Evolutionary conservation across 2,113 vertebrate species (phyloP).

Genomic region (Platycercus adscitus): DNA sequence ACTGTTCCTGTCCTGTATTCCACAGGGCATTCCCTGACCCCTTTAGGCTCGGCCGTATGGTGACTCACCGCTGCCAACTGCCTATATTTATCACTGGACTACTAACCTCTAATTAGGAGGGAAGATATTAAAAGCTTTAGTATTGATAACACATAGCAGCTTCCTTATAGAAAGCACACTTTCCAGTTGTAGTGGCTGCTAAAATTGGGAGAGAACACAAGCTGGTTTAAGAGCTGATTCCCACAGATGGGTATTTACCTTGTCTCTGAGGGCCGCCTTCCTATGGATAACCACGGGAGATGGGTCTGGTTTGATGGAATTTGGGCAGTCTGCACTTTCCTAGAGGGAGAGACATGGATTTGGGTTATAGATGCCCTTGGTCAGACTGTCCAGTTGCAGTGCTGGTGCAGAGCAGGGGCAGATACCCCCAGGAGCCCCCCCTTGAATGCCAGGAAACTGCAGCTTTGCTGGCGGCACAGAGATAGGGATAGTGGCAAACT

Average conservation of each 20-base stretch:
- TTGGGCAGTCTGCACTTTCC: neutral
- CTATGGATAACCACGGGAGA: neutral
- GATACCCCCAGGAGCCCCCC: neutral
- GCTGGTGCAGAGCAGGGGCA: neutral
- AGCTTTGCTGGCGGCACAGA: neutral
- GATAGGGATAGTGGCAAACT: neutral
- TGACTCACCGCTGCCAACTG: neutral
- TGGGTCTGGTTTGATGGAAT: neutral
- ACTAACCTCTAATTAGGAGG: conserved; percentile 55
- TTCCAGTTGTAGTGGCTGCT: neutral
- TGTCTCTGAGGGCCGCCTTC: neutral
- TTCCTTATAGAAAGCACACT: neutral
- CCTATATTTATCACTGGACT: conserved; percentile 51
- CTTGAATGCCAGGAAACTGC: neutral
- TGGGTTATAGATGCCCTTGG: neutral
- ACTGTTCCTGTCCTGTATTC: neutral
- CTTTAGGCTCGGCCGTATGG: neutral
- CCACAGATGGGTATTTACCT: neutral
- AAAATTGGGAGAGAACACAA: neutral
- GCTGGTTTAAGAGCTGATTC: neutral
- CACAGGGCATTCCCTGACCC: neutral
- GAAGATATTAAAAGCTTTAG: conserved; percentile 34
- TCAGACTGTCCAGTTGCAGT: neutral
- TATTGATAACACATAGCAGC: neutral
- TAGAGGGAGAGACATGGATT: neutral